Evolutionary conservation across 2,797 vertebrate species (phyloP).

Genomic region (Sebastes trivittatus): DNA sequence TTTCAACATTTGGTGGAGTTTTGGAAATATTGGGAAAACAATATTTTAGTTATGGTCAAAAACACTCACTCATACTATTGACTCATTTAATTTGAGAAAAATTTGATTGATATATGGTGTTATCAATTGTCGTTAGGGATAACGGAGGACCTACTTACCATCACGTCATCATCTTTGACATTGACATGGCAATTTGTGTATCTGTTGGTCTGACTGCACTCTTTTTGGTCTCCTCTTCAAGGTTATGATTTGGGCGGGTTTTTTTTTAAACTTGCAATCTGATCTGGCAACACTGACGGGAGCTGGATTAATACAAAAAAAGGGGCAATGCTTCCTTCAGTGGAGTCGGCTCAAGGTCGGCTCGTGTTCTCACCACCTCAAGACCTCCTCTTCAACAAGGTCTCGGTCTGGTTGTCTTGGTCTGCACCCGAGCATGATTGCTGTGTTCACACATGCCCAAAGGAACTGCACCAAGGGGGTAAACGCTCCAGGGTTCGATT

Average conservation of each 20-base stretch:
- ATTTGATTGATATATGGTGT: not conserved
- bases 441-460: not conserved
- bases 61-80: not conserved
- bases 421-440: not conserved
- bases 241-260: too few species aligned
- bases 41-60: too few species aligned
- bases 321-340: not conserved
- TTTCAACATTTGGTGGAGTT: not conserved
- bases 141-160: not conserved
- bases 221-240: not conserved
- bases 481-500: not conserved
- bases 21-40: not conserved
- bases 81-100: not conserved
- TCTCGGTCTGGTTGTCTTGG: not conserved
- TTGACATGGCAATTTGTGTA: not conserved
- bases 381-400: not conserved
- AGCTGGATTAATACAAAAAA: not conserved
- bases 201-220: not conserved
- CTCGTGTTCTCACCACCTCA: not conserved
- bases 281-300: too few species aligned
- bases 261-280: too few species aligned
- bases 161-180: not conserved
- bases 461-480: not conserved
- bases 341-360: not conserved
- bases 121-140: not conserved